Evolutionary conservation across 2,113 vertebrate genomes (phyloP), one percentile per base, ranked within the genome.

Genomic region (Passer montanus): DNA sequence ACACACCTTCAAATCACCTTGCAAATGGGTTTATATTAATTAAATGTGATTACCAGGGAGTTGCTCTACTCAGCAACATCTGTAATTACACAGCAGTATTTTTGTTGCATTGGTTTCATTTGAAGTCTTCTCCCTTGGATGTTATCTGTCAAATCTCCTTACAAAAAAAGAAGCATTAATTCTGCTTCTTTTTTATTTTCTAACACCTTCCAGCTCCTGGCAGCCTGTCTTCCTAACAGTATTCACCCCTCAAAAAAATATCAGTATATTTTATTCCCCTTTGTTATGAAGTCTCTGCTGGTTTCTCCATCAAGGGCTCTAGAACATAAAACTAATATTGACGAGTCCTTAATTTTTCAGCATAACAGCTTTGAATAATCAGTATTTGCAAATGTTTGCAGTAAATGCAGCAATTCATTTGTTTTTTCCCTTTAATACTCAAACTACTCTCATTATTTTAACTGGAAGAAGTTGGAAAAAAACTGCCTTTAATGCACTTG

Each of bases 1-100:
- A 28, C 20, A 50, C 74, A 68, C 35, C 35, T 7, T 77, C 66
- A 91, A 91, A 85, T 28, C 68, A 87, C 26, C 43, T 77, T 47
- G 23, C 83, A 94, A 84, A 10, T 46, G 66, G 63, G 69, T 92
- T 92, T 87, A 46, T 67, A 70, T 83, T 92, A 94, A 92, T 96
- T 79, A 90, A 67, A 55, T 56, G 33, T 37, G 43, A 97, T 86
- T 96, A 96, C 67, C 59, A 93, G 43, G 50, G 47, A 90, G 47
- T 28, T 87, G 63, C 58, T 89, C 74, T 84, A 83, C 33, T 63
- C 79, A 24, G 62, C 31, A 90, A 76, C 24, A 64, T 33, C 73
- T 83, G 43, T 68, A 96, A 95, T 84, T 84, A 84, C 49, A 77
- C 24, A 81, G 70, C 52, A 92, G 15, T 64, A 77, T 83, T 92